Base-by-base conservation (phyloP, 2,888 invertebrate species). In the Cynaeus angustus region DNA sequence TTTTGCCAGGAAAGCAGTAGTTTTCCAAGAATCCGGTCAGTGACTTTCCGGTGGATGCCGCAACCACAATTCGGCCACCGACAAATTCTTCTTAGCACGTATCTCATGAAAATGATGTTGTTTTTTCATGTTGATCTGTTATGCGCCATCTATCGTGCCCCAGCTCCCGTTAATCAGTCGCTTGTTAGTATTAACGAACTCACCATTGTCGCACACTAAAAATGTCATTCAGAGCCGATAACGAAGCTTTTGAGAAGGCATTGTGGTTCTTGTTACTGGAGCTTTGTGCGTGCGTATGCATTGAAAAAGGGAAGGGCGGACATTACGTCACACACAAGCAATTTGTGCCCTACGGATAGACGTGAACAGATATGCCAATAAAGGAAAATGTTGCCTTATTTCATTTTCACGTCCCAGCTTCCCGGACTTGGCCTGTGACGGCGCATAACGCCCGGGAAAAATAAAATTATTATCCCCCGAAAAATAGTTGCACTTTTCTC, bases 161-260 rank as follows among this genome's bases (percentile, higher is more conserved):
- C 55, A 56, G 52, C 55, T 41, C 56, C 58, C 68, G 82, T 81
- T 82, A 83, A 83, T 83, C 82, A 83, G 80, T 74, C 78, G 80
- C 83, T 83, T 83, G 83, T 83, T 82, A 83, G 81, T 82, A 83
- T 83, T 83, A 83, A 83, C 83, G 83, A 83, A 83, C 80, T 78
- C 73, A 72, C 78, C 78, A 82, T 82, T 82, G 82, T 81, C 80
- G 78, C 81, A 76, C 78, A 79, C 80, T 81, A 81, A 81, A 81
- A 81, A 82, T 81, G 79, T 81, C 81, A 81, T 81, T 81, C 82
- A 78, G 71, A 72, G 30, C 76, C 78, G 81, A 82, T 82, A 82
- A 82, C 81, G 82, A 82, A 81, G 80, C 81, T 78, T 82, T 82
- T 82, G 81, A 81, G 76, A 72, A 75, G 70, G 75, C 53, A 73